These are phyloP conservation scores for Carollia perspicillata DNA, from an alignment of 2,113 vertebrate genomes.

Conservation along the genomic window DNA sequence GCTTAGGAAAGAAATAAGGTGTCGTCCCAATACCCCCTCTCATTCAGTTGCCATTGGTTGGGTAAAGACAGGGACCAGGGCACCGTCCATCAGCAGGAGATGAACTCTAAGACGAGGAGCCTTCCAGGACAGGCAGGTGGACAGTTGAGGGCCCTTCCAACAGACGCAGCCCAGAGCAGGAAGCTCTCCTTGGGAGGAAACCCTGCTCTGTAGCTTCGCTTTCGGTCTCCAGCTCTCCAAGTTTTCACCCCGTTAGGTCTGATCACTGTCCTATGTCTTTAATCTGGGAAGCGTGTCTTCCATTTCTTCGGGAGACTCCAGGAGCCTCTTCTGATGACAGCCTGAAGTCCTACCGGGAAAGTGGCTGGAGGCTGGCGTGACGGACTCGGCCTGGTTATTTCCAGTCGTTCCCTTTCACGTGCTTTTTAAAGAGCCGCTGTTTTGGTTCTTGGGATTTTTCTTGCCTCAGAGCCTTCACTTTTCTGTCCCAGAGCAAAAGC, in stretches of 20 bases:
- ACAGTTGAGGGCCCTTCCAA: not conserved
- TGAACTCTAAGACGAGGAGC: not conserved
- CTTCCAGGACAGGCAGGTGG: not conserved
- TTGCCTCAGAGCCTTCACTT: constrained; percentile 45
- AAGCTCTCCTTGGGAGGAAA: not conserved
- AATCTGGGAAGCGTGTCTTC: constrained; percentile 60
- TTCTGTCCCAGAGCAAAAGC: constrained; percentile 32
- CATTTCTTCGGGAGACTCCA: constrained; percentile 43
- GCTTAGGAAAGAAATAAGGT: not conserved
- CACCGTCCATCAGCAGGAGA: not conserved
- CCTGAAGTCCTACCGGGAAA: not conserved
- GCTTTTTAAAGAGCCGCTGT: constrained; percentile 66
- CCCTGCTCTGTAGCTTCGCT: not conserved
- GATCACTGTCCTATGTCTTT: constrained; percentile 51
- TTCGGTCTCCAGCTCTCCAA: not conserved
- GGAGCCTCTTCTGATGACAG: constrained; percentile 44
- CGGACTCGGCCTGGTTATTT: constrained; percentile 60
- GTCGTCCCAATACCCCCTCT: not conserved
- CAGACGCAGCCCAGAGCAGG: not conserved
- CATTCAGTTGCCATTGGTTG: not conserved
- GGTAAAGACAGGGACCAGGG: not conserved
- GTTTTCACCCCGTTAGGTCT: constrained; percentile 42
- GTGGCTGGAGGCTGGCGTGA: not conserved
- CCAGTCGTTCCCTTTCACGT: constrained; percentile 41
- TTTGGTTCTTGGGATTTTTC: constrained; percentile 53